Percentiles rank a stretch among this genome's conserved stretches.
Evolutionary conservation across 2,797 vertebrate genomes (phyloP).

Genomic region (Sphenopsis melanotis): DNA sequence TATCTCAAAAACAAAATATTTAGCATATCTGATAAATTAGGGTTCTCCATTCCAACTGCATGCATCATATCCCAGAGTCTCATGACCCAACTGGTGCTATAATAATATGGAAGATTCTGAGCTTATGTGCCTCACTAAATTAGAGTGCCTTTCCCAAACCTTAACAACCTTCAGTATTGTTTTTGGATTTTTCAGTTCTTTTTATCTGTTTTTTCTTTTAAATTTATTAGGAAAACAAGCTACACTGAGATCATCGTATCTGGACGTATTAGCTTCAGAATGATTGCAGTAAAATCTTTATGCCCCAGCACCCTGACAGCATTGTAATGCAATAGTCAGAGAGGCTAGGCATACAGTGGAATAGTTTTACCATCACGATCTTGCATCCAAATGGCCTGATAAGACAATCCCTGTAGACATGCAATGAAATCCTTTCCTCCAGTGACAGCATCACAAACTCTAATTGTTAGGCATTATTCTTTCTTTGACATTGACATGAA

Average conservation of each 20-base stretch:
- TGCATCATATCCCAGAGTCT: not conserved
- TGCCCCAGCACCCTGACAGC: conserved; percentile 11
- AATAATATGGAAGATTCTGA: not conserved
- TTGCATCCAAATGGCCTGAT: conserved; percentile 64
- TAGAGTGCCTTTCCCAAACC: not conserved
- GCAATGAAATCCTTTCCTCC: conserved; percentile 50
- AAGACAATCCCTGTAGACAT: conserved; percentile 51
- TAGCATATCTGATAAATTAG: not conserved
- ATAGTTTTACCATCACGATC: conserved; percentile 45
- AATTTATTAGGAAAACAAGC: not conserved
- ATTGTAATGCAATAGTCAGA: conserved; percentile 44
- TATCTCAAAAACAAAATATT: not conserved
- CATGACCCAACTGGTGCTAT: not conserved
- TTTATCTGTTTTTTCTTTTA: not conserved
- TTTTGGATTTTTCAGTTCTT: not conserved
- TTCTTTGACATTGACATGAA: conserved; percentile 41
- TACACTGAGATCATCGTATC: not conserved
- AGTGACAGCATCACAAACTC: conserved; percentile 44
- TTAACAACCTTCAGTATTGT: not conserved
- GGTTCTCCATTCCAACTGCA: not conserved
- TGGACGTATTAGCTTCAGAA: not conserved
- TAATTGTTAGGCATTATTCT: conserved; percentile 53
- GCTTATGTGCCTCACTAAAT: not conserved
- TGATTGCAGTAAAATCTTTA: conserved; percentile 38
- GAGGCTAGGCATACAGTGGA: conserved; percentile 35